These are phyloP conservation scores for Desmodus rotundus DNA, from an alignment of 2,113 vertebrate genomes.

Conservation along the genomic window DNA sequence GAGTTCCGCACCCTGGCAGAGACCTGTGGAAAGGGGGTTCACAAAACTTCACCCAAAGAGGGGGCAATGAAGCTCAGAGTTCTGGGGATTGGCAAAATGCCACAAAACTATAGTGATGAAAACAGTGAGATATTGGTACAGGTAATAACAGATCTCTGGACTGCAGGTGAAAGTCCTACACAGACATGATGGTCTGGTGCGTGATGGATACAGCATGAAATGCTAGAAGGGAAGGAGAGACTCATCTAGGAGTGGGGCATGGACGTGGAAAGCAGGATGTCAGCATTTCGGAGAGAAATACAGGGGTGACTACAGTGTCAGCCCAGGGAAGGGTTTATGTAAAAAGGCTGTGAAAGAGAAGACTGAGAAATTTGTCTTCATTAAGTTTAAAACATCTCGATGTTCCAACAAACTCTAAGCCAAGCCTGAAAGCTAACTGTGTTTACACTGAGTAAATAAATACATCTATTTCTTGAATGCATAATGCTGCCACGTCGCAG, in stretches of 20 bases:
- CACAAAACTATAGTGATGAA: not conserved
- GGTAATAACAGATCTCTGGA: not conserved
- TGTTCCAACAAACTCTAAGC: not conserved
- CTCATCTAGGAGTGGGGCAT: not conserved
- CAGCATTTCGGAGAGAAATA: not conserved
- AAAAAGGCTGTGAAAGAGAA: not conserved
- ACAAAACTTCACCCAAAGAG: not conserved
- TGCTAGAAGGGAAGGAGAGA: too few relatives aligned
- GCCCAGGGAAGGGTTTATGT: not conserved
- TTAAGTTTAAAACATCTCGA: not conserved
- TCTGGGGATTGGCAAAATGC: too few relatives aligned
- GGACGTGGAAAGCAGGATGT: not conserved
- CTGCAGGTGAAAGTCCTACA: not conserved
- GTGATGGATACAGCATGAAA: accelerated
- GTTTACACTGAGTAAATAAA: not conserved
- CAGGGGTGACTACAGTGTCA: not conserved
- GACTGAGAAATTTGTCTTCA: not conserved
- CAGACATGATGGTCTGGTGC: accelerated
- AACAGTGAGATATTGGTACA: too few relatives aligned
- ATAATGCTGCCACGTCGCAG: not conserved
- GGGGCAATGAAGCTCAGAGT: not conserved
- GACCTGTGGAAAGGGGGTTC: not conserved
- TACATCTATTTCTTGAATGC: not conserved
- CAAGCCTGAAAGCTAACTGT: not conserved
- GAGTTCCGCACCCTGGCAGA: not conserved